These are phyloP conservation scores for Mythimna impura DNA, from an alignment of 2,888 invertebrate species.

Conservation along the genomic window DNA sequence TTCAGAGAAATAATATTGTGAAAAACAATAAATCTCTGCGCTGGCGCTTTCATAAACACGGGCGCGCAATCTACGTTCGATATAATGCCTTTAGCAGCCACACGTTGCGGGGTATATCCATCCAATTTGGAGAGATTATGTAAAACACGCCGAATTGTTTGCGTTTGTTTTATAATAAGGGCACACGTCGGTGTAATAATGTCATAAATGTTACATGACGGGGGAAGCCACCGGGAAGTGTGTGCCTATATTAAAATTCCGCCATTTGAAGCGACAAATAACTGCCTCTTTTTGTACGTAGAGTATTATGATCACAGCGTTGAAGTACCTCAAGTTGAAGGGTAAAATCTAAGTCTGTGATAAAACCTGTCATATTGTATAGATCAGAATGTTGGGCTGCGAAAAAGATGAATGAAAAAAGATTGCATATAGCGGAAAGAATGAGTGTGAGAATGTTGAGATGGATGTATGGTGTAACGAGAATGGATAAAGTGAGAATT, in stretches of 20 bases:
- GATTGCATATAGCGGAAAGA: too few relatives aligned
- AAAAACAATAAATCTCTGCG: conserved; percentile 61
- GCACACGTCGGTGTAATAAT: conserved; percentile 78
- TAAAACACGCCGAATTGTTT: conserved; percentile 80
- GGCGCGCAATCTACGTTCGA: conserved; percentile 60
- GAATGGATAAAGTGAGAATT: too few relatives aligned
- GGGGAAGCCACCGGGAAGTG: conserved; percentile 74
- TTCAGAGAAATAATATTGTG: conserved; percentile 48
- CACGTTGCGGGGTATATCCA: conserved; percentile 68
- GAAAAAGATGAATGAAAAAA: too few relatives aligned
- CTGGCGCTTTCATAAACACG: conserved; percentile 57
- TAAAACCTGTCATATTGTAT: too few relatives aligned
- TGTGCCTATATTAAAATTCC: conserved; percentile 82
- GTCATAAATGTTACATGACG: conserved; percentile 81
- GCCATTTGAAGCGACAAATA: conserved; percentile 75
- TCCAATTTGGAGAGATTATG: conserved; percentile 85
- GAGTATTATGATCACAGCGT: conserved; percentile 67
- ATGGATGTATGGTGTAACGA: too few relatives aligned
- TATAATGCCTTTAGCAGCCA: conserved; percentile 62
- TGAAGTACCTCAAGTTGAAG: too few relatives aligned
- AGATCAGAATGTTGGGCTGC: too few relatives aligned
- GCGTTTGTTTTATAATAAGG: conserved; percentile 80
- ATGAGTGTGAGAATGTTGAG: too few relatives aligned
- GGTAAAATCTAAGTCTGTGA: too few relatives aligned
- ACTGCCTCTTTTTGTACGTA: conserved; percentile 69